Evolutionary conservation across 1,140 invertebrate genomes (phyloP).

Genomic region (Leguminivora glycinivorella): DNA sequence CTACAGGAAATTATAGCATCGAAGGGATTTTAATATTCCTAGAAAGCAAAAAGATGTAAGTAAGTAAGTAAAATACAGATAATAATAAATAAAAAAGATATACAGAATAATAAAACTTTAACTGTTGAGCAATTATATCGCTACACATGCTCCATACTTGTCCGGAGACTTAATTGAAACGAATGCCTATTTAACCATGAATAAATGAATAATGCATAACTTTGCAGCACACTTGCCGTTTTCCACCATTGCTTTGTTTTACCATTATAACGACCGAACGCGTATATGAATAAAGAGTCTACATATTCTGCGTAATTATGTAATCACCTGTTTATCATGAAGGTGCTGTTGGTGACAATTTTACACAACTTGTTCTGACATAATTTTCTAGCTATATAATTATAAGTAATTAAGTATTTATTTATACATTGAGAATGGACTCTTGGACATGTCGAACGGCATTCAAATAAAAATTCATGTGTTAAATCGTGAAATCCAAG

Average conservation of each 20-base stretch:
- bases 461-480: too few relatives aligned
- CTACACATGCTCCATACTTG: neutral
- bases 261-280: neutral
- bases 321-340: neutral
- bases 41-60: too few relatives aligned
- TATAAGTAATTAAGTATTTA: too few relatives aligned
- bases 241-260: slow-evolving; percentile 11
- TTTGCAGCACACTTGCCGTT: neutral
- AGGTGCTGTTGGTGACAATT: neutral
- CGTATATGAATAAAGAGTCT: neutral
- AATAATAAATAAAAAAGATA: too few relatives aligned
- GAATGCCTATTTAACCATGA: slow-evolving; percentile 26
- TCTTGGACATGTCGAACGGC: too few relatives aligned
- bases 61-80: too few relatives aligned
- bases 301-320: slow-evolving; percentile 11
- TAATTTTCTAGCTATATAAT: neutral
- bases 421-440: too few relatives aligned
- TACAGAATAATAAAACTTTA: neutral
- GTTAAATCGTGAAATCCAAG: too few relatives aligned
- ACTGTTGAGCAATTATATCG: neutral
- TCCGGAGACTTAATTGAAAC: slow-evolving; percentile 22
- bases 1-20: too few relatives aligned
- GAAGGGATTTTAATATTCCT: too few relatives aligned
- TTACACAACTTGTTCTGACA: neutral
- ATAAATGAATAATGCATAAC: slow-evolving; percentile 11